Conservation (phyloP, 2,888 invertebrate species). For the Gisinianus flammeolus region DNA sequence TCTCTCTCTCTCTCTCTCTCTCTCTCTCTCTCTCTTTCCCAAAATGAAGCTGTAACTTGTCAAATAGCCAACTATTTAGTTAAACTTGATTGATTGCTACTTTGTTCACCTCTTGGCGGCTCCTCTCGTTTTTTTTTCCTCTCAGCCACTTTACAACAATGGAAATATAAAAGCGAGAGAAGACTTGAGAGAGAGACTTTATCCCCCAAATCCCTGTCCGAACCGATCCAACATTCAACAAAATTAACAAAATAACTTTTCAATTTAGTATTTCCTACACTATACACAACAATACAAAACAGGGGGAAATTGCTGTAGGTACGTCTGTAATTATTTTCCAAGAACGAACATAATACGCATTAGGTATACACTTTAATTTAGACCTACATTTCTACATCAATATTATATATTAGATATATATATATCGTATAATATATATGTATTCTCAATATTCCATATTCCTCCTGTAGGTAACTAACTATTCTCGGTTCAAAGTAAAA, state of each 20-base stretch:
- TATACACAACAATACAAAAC: neutral
- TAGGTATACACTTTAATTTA: no score
- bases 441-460: no score
- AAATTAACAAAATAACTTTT: constrained; percentile 11
- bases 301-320: no score
- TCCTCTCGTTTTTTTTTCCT: neutral
- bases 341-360: no score
- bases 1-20: no score
- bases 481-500: no score
- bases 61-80: constrained; percentile 44
- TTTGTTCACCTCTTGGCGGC: constrained; percentile 34
- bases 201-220: constrained; percentile 10
- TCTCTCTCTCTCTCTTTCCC: neutral
- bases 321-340: no score
- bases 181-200: constrained; percentile 1
- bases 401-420: no score
- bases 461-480: no score
- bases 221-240: neutral
- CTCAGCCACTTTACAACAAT: constrained; percentile 1
- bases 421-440: no score
- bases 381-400: no score
- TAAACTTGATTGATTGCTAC: constrained; percentile 46
- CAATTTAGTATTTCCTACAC: neutral
- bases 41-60: constrained; percentile 48
- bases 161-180: neutral